Percentiles rank a stretch among this genome's conserved stretches.
phyloP scores from a whole-genome alignment of 2,888 invertebrate species.

The Nephrotoma flavescens region DNA sequence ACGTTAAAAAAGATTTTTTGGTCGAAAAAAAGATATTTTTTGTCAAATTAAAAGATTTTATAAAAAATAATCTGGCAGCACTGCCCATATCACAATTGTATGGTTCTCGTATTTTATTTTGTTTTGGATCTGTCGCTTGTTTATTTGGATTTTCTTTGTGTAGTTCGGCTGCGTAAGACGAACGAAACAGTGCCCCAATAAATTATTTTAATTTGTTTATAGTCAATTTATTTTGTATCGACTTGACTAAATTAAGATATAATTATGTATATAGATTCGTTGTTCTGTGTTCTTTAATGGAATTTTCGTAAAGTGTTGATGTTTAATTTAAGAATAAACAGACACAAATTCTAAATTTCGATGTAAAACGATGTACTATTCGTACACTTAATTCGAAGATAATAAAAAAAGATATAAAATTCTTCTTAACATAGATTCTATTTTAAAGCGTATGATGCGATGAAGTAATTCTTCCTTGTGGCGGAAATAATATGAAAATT shows the following conservation, averaged over 20 bases:
- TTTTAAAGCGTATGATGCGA: background rate
- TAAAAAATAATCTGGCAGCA: too few species aligned
- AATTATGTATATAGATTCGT: background rate
- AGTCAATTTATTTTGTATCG: background rate
- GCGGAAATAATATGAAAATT: background rate
- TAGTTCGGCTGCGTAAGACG: background rate
- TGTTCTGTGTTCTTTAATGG: background rate
- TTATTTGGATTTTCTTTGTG: background rate
- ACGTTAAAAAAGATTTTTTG: too few species aligned
- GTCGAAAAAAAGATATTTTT: too few species aligned
- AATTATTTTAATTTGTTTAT: background rate
- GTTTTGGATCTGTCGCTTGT: background rate
- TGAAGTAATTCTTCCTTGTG: background rate
- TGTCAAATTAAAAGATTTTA: too few species aligned
- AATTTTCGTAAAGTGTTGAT: background rate
- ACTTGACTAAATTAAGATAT: background rate
- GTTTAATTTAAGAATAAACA: background rate
- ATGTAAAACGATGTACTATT: background rate
- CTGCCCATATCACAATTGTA: background rate
- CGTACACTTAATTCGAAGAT: background rate
- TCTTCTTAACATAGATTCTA: background rate
- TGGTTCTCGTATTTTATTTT: background rate
- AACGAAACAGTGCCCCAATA: background rate
- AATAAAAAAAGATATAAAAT: background rate
- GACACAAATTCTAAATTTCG: background rate